Evolutionary conservation across 2,113 vertebrate genomes (phyloP), one percentile per base, ranked within the genome.

Genomic region (Eretmochelys imbricata): DNA sequence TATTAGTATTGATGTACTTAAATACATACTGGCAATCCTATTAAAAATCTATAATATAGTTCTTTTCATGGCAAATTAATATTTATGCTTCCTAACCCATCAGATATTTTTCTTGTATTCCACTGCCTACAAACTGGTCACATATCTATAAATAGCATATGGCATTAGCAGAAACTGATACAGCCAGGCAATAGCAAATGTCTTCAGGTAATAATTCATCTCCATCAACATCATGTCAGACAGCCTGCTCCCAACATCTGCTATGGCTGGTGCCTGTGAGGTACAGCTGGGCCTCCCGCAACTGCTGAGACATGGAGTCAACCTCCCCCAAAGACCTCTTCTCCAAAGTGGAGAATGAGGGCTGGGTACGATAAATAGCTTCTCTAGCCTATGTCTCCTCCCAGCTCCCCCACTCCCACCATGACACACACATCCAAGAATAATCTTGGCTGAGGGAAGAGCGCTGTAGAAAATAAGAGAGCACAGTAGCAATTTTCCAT

Each of bases 231-330:
- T 0, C 48, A 82, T 84, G 89, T 5, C 90, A 53, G 65, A 57
- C 87, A 1, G 5, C 46, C 89, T 91, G 87, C 91, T 81, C 89
- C 89, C 89, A 72, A 82, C 81, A 4, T n/a, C 20, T 6, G 4
- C 94, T 79, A 20, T 81, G 83, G 96, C 82, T 91, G 81, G 51
- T 94, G 95, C 76, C 92, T 72, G 85, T 78, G 85, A 86, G 89
- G 85, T 0, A 38, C 11, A 80, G 84, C 78, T 88, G 90, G 84
- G 38, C 38, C 85, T 38, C 72, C 49, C 72, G 35, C 54, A 90
- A 19, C 24, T 79, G 53, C 78, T 51, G 59, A 54, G 59, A 22
- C 78, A 38, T 27, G 38, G 53, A 35, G n/a, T 84, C 69, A 82
- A 12, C 27, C 54, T 84, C 54, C 82, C 88, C 42, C 50, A 46